Base-by-base conservation (phyloP, 2,888 invertebrate species). In the Clusia tigrina region DNA sequence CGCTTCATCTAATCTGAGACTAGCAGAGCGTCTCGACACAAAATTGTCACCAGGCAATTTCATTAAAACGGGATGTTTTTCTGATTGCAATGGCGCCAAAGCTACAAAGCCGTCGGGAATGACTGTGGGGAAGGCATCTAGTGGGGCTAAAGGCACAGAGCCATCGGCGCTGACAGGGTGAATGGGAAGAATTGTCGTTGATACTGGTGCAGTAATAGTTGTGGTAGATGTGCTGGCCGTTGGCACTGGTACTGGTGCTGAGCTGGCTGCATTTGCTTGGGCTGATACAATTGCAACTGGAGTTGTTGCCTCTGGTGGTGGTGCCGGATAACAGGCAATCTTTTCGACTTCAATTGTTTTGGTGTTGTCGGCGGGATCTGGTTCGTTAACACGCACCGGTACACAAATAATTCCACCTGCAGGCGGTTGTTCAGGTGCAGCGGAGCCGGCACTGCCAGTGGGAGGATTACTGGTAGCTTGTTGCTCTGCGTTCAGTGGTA, bases 311-410 rank as follows among this genome's bases (percentile, higher is more conserved):
- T 79, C 78, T 62, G 77, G 69, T 2, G 78, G 75, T 17, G 81
- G 80, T 5, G 80, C 80, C 24, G 80, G 78, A 68, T 81, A 82
- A 68, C 82, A 82, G 18, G 78, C 81, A 42, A 82, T 67, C 66
- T 81, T 76, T 51, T 83, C 77, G 2, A 81, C 78, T 63, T 79
- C 78, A 42, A 78, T 81, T 0, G 81, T 77, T 66, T 82, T 83
- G 10, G 74, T 77, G 58, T 77, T 63, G 66, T 82, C 82, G 22
- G 70, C 72, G 1, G 82, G 82, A 75, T 81, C 82, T 6, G 81
- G 80, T 24, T 80, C 77, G 15, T 79, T 78, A 22, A 81, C 77
- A 56, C 74, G 72, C n/a, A 80, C 72, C 2, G 82, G 82, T 32
- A 81, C 77, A 58, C 82, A 83, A 20, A 80, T 72, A 2, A 81